A percentile compares a stretch with the other conserved stretches of the same genome.
Conservation (phyloP, 2,113 vertebrate genomes). For the Tringa solitaria region DNA sequence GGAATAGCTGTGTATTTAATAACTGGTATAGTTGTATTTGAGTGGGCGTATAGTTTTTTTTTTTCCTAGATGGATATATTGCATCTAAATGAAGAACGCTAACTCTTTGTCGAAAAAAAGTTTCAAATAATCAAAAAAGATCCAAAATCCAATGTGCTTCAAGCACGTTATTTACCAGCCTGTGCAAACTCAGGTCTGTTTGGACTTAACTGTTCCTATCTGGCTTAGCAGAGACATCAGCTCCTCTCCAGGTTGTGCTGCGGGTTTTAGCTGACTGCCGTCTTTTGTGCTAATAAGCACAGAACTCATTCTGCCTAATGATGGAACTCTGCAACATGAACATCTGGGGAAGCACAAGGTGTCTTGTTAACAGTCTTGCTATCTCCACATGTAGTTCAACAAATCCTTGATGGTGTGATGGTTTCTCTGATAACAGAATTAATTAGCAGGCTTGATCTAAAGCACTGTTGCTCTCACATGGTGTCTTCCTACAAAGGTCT, state of each 20-base stretch:
- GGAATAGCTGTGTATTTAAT: neutral
- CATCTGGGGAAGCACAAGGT: conserved; percentile 38
- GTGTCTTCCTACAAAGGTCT: neutral
- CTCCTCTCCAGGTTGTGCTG: conserved; percentile 61
- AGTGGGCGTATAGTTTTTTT: neutral
- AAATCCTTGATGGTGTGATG: neutral
- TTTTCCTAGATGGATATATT: neutral
- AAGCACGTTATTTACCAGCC: neutral
- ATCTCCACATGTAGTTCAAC: neutral
- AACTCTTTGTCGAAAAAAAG: neutral
- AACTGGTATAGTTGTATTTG: neutral
- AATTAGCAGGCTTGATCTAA: neutral
- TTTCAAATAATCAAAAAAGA: neutral
- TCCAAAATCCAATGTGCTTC: neutral
- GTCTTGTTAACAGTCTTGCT: conserved; percentile 16
- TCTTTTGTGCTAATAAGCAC: conserved; percentile 42
- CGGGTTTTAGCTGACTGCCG: conserved; percentile 46
- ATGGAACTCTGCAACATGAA: neutral
- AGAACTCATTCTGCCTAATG: neutral
- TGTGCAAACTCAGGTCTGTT: neutral
- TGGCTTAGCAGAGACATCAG: conserved; percentile 4
- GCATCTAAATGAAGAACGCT: neutral
- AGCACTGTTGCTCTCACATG: neutral
- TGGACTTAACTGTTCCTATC: neutral
- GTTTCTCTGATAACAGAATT: neutral